phyloP scores from a whole-genome alignment of 2,113 vertebrate species.

The Proteles cristata region DNA sequence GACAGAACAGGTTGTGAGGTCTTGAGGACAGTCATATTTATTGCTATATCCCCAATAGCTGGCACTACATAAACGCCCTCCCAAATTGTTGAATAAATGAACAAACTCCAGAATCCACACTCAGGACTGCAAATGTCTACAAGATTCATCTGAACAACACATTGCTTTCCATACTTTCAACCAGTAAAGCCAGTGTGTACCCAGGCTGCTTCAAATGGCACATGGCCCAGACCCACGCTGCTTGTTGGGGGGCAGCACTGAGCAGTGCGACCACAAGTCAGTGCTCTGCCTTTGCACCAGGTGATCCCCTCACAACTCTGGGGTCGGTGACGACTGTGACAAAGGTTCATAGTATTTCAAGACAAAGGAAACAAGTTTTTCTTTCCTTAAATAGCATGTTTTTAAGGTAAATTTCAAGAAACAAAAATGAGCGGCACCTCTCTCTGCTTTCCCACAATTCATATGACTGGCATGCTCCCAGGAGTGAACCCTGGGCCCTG shows the following conservation, averaged over 20 bases:
- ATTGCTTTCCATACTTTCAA: neutral
- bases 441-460: constrained; percentile 47
- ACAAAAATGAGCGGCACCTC: neutral
- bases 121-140: neutral
- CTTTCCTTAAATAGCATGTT: neutral
- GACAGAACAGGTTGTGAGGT: neutral
- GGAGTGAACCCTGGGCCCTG: accelerated
- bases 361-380: neutral
- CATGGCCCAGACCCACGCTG: accelerated
- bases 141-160: neutral
- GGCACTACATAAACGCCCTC: neutral
- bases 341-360: neutral
- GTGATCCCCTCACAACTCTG: neutral
- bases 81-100: neutral
- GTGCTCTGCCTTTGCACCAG: neutral
- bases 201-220: neutral
- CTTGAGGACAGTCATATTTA: neutral
- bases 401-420: neutral
- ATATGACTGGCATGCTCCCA: neutral
- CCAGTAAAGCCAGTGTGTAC: neutral
- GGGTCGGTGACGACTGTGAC: neutral
- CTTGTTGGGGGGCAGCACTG: neutral
- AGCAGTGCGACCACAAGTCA: neutral
- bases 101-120: neutral
- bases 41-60: neutral